phyloP scores from a whole-genome alignment of 2,888 invertebrate species.

The Dromius quadrimaculatus region DNA sequence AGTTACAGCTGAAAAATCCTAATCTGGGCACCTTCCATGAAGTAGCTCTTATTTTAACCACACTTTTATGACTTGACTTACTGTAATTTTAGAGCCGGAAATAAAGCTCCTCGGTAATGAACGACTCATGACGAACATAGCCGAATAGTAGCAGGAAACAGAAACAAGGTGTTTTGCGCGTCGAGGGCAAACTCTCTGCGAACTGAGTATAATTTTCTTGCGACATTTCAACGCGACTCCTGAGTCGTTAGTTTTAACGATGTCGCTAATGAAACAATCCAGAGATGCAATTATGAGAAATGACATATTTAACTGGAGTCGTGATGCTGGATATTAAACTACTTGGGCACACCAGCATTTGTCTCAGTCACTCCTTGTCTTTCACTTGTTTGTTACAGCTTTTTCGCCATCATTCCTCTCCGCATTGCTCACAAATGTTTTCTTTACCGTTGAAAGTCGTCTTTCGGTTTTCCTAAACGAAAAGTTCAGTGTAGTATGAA shows the following conservation, averaged over 20 bases:
- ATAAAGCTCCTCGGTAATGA: constrained; percentile 15
- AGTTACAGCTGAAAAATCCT: constrained; percentile 27
- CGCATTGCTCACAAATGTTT: neutral
- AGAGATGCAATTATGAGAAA: constrained; percentile 67
- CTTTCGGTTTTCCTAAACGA: constrained; percentile 4
- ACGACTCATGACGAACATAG: constrained; percentile 13
- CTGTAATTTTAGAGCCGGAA: neutral
- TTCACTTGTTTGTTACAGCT: neutral
- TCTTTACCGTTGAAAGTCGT: neutral
- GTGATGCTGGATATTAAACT: constrained; percentile 48
- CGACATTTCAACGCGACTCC: constrained; percentile 61
- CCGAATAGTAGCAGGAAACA: neutral
- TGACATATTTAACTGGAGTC: constrained; percentile 64
- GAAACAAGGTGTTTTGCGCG: constrained; percentile 11
- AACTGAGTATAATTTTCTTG: constrained; percentile 62
- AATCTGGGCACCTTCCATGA: constrained; percentile 9
- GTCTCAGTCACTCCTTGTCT: constrained; percentile 19
- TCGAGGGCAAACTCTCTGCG: constrained; percentile 41
- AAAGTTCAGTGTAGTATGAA: constrained; percentile 27
- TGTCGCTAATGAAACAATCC: constrained; percentile 68
- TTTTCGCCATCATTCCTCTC: neutral
- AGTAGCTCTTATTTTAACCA: constrained; percentile 15
- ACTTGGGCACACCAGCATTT: constrained; percentile 32
- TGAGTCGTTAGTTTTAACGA: constrained; percentile 67
- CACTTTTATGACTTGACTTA: constrained; percentile 22